These are phyloP conservation scores for Agrilus planipennis DNA, from an alignment of 1,140 invertebrate species.

Conservation along the genomic window DNA sequence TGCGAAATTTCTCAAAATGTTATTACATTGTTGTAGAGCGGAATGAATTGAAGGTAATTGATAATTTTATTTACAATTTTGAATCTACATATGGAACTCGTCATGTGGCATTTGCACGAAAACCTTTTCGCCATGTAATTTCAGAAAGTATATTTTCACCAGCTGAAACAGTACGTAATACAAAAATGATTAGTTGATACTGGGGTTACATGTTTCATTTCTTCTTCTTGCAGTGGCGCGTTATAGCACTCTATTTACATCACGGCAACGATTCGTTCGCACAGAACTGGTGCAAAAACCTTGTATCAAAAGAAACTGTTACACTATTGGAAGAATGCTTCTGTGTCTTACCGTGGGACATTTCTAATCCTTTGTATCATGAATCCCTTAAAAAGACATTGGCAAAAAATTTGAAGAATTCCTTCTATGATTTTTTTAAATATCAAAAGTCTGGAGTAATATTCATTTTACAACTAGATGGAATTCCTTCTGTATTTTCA, in stretches of 20 bases:
- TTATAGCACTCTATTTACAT: conserved; percentile 18
- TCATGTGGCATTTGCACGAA: no score
- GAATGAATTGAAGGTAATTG: no score
- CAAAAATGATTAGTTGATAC: no score
- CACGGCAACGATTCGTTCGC: conserved; percentile 16
- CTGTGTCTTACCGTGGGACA: conserved; percentile 18
- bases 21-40: no score
- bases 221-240: conserved; percentile 13
- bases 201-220: no score
- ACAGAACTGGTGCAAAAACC: conserved; percentile 13
- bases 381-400: conserved; percentile 14
- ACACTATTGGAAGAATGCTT: conserved; percentile 13
- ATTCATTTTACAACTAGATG: conserved; percentile 13
- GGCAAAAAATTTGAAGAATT: conserved; percentile 11
- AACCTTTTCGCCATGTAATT: no score
- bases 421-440: conserved; percentile 9
- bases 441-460: conserved; percentile 11
- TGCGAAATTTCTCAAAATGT: no score
- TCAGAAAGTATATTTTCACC: no score
- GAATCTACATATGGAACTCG: no score
- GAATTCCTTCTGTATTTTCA: conserved; percentile 13
- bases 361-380: conserved; percentile 15
- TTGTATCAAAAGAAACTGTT: conserved; percentile 9
- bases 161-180: no score
- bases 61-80: no score